Conservation (phyloP, 2,888 invertebrate genomes). For the Sinhomidia bicolor region DNA sequence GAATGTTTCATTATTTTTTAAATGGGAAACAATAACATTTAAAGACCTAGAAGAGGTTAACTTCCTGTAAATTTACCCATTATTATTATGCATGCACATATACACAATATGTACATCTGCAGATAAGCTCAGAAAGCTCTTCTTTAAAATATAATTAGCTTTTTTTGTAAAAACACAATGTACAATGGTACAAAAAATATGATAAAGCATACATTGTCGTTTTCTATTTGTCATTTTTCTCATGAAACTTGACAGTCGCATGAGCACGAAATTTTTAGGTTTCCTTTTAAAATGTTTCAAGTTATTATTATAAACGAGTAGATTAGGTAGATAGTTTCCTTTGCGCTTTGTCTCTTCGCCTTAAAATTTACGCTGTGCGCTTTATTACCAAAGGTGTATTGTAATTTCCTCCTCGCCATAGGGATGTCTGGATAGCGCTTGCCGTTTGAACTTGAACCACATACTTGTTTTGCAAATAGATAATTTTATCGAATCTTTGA, state of each 20-base stretch:
- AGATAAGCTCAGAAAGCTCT: too few relatives aligned
- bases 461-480: background rate
- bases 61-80: slow-evolving; percentile 20
- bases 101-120: background rate
- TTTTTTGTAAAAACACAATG: background rate
- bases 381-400: background rate
- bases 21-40: slow-evolving; percentile 26
- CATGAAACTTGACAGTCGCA: background rate
- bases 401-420: background rate
- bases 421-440: background rate
- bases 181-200: background rate
- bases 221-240: slow-evolving; percentile 15
- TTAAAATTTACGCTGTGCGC: background rate
- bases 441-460: background rate
- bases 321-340: background rate
- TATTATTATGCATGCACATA: slow-evolving; percentile 7
- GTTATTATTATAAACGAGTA: background rate
- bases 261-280: background rate
- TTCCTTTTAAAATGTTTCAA: background rate
- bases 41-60: slow-evolving; percentile 1
- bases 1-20: slow-evolving; percentile 33
- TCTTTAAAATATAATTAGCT: background rate
- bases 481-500: too few relatives aligned
- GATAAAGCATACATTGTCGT: background rate
- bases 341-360: background rate